These are phyloP conservation scores for Caenorhabditis sp. DNA, from an alignment of 2,888 invertebrate species.

Conservation along the genomic window DNA sequence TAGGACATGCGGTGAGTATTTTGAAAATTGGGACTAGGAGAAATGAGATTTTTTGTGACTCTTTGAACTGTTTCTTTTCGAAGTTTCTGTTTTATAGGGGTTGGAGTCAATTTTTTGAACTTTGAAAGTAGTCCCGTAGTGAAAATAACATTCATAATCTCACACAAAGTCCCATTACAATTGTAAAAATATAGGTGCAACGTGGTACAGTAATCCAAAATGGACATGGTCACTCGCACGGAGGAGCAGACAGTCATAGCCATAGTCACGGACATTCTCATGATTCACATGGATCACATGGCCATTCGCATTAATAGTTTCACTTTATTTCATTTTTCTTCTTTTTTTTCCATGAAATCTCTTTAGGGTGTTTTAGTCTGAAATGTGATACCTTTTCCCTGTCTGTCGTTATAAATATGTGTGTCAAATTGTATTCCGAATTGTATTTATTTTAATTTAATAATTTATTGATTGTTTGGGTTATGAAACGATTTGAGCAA, in stretches of 20 bases:
- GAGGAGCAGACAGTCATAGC: constrained; percentile 36
- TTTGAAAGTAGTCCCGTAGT: background rate
- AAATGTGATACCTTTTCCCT: no score
- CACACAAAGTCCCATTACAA: background rate
- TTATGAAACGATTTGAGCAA: background rate
- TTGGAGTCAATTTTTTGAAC: no score
- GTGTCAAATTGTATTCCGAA: no score
- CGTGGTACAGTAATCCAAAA: constrained; percentile 34
- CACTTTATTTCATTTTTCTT: background rate
- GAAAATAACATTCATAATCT: no score
- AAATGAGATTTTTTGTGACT: no score
- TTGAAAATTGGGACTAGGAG: no score
- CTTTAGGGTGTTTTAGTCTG: background rate
- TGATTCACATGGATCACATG: constrained; percentile 3
- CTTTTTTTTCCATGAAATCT: background rate
- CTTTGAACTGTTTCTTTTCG: no score
- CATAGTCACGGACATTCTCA: constrained; percentile 21
- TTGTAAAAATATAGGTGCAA: constrained; percentile 17
- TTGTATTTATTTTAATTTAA: background rate
- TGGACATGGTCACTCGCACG: constrained; percentile 31
- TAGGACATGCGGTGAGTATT: constrained; percentile 43
- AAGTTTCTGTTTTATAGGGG: no score
- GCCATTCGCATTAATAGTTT: constrained; percentile 2
- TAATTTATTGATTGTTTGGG: background rate
- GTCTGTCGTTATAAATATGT: background rate